Percentiles rank a stretch among this genome's conserved stretches.
phyloP scores from a whole-genome alignment of 1,140 invertebrate genomes.

The Aleiodes sp. region DNA sequence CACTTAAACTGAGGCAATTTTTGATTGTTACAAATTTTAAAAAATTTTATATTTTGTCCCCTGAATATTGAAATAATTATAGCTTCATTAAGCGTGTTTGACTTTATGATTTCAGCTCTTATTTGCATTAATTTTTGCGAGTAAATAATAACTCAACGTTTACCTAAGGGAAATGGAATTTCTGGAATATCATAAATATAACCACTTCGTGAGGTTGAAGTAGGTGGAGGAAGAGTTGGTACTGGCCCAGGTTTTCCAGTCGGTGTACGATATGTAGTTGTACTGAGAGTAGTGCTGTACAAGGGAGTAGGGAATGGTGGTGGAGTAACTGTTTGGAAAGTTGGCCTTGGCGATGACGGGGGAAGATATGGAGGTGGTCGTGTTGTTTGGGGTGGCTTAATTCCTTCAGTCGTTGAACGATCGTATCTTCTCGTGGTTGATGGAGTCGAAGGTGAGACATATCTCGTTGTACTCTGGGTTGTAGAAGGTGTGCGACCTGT shows the following conservation, averaged over 20 bases:
- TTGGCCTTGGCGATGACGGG: slow-evolving; percentile 48
- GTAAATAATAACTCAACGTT: slow-evolving; percentile 38
- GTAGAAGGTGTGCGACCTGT: too few species aligned
- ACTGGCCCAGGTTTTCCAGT: slow-evolving; percentile 47
- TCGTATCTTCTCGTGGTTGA: background rate
- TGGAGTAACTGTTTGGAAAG: slow-evolving; percentile 44
- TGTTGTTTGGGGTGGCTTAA: too few species aligned
- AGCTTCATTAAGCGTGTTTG: too few species aligned
- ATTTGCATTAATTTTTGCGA: background rate
- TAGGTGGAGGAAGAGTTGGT: slow-evolving; percentile 56
- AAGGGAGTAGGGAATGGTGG: slow-evolving; percentile 53
- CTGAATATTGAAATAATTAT: too few species aligned
- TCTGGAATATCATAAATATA: slow-evolving; percentile 61
- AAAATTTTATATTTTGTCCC: too few species aligned
- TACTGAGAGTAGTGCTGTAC: slow-evolving; percentile 51
- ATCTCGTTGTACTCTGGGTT: background rate
- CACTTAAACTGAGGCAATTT: too few species aligned
- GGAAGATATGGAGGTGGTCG: slow-evolving; percentile 53
- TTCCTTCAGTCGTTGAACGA: too few species aligned
- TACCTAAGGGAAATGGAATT: slow-evolving; percentile 54
- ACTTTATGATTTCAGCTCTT: too few species aligned
- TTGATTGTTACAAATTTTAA: too few species aligned
- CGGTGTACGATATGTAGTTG: slow-evolving; percentile 37
- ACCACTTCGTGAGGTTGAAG: slow-evolving; percentile 49
- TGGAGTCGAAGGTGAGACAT: too few species aligned